phyloP scores from a whole-genome alignment of 2,797 vertebrate genomes.

The Pangasius djambal region DNA sequence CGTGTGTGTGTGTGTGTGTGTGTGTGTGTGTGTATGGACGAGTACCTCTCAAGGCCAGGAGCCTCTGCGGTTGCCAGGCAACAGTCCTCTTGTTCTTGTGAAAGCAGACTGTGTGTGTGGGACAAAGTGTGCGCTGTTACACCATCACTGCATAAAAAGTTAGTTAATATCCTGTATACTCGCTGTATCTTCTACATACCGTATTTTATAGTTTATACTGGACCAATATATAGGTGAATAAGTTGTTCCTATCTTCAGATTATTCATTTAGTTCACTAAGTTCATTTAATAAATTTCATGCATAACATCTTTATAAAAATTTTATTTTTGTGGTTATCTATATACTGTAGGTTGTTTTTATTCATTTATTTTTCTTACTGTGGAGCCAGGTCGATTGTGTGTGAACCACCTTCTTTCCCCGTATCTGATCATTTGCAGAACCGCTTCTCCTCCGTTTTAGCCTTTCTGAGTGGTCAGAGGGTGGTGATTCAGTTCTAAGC shows the following conservation, averaged over 20 bases:
- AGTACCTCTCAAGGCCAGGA: slow-evolving; percentile 50
- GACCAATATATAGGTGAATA: neutral
- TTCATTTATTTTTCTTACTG: neutral
- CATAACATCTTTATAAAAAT: no score
- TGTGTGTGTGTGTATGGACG: neutral
- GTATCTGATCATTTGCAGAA: neutral
- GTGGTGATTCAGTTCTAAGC: neutral
- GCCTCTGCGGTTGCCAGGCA: slow-evolving; percentile 54
- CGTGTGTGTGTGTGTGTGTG: neutral
- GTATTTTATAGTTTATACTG: neutral
- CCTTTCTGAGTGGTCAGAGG: neutral
- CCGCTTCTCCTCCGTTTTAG: neutral
- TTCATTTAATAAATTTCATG: neutral
- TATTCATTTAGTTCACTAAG: neutral
- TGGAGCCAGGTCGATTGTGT: neutral
- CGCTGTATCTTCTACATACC: neutral
- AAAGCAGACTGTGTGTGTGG: slow-evolving; percentile 22
- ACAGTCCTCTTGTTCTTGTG: slow-evolving; percentile 49
- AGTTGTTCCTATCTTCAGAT: neutral
- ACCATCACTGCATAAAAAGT: slow-evolving; percentile 13
- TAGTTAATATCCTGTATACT: neutral
- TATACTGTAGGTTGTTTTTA: no score
- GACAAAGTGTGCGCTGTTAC: slow-evolving; percentile 2
- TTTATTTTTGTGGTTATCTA: no score
- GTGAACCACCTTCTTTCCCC: neutral